Conservation (phyloP, 1,140 invertebrate species). For the Leptestheria dahalacensis region DNA sequence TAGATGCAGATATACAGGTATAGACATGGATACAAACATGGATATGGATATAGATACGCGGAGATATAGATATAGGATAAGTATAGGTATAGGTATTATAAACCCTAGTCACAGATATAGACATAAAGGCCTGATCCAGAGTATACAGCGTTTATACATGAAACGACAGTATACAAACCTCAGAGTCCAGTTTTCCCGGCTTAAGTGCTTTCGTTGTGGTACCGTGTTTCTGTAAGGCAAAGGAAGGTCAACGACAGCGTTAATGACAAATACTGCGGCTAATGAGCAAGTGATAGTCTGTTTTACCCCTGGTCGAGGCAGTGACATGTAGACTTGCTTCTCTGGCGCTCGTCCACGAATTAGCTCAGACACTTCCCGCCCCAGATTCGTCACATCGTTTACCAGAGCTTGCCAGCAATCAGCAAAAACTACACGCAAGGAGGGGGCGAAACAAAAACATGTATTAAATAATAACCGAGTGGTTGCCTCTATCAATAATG, state of each 20-base stretch:
- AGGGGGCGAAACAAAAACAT: no score
- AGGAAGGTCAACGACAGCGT: background rate
- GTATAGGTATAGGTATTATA: no score
- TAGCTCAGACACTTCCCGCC: constrained; percentile 77
- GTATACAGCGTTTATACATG: no score
- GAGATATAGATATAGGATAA: no score
- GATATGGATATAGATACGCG: no score
- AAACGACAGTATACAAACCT: constrained; percentile 43
- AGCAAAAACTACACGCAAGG: constrained; percentile 74
- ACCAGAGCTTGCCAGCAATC: constrained; percentile 94
- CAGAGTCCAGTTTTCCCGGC: constrained; percentile 71
- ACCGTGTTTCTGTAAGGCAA: constrained; percentile 68
- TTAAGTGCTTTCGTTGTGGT: constrained; percentile 88
- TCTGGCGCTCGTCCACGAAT: constrained; percentile 54
- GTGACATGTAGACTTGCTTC: constrained; percentile 83
- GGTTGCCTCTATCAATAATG: no score
- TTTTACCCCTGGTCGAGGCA: constrained; percentile 83
- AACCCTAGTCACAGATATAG: no score
- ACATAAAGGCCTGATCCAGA: no score
- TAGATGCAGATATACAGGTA: no score
- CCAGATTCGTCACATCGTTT: constrained; percentile 66
- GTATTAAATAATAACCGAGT: no score
- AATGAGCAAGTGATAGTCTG: background rate
- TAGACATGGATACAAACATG: no score
- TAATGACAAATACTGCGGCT: background rate